These are phyloP conservation scores for Dasyprocta punctata DNA, from an alignment of 2,113 vertebrate species.

Conservation along the genomic window DNA sequence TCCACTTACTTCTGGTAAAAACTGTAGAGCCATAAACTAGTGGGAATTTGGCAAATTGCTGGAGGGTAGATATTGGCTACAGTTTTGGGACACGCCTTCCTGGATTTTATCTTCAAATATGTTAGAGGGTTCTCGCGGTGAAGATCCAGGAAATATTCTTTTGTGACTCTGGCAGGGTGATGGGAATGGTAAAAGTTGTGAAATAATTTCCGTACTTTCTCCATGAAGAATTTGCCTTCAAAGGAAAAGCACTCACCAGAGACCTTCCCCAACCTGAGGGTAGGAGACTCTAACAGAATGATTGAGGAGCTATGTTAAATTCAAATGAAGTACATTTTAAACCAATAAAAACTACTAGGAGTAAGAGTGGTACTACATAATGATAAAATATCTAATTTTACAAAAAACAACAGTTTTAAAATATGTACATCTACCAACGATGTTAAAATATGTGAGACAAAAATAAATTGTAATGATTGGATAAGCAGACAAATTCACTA, in stretches of 20 bases:
- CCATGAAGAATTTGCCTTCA: fast-evolving
- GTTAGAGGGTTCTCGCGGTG: not conserved
- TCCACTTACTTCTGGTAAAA: not conserved
- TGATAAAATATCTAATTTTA: not conserved
- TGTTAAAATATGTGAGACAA: not conserved
- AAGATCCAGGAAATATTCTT: not conserved
- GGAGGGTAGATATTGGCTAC: fast-evolving
- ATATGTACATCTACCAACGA: not conserved
- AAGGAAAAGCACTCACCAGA: not conserved
- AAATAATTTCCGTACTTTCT: not conserved
- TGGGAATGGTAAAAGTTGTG: no score
- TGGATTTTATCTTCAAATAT: not conserved
- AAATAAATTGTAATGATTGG: not conserved
- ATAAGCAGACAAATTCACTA: not conserved
- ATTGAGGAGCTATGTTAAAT: not conserved
- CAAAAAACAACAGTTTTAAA: not conserved
- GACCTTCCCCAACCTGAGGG: not conserved
- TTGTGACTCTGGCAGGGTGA: not conserved
- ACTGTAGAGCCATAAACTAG: not conserved
- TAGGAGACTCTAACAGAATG: not conserved
- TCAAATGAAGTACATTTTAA: not conserved
- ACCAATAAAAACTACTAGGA: not conserved
- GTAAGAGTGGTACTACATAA: not conserved
- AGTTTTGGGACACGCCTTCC: not conserved
- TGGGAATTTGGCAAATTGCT: not conserved